Evolutionary conservation across 2,797 vertebrate species (phyloP), one percentile per base, ranked within the genome.

Genomic region (Sparus aurata): DNA sequence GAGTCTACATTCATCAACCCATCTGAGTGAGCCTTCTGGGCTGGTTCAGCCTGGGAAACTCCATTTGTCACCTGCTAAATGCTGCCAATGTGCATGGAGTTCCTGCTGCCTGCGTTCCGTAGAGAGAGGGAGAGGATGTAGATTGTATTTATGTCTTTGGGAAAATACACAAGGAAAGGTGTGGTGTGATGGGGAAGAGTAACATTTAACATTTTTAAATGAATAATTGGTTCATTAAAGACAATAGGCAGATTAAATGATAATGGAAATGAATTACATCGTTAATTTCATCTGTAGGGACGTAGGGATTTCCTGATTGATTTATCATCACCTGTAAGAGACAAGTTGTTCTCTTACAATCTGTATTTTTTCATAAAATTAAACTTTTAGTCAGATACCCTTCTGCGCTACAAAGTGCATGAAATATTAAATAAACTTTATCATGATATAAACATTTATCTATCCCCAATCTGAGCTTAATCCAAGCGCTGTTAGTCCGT

Each of bases 41-140:
- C 85, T 88, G 95, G 82, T 94, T 89, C 95, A 89, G 96, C 96
- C 95, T 95, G 95, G 90, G 84, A 95, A 97, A 96, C 95, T 96
- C 96, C 96, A 97, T 98, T 98, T 98, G 97, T 97, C 96, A 97
- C 95, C 96, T 96, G 97, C 95, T 97, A 97, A 98, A 96, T 95
- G 96, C 95, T 96, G 96, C 96, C 96, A 95, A 89, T 94, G 94
- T 84, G 94, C 93, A 95, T 94, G 94, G 95, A 96, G 87, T 95
- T 94, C 95, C 95, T 93, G 94, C 94, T 91, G 82, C 94, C 94
- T 93, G 47, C 85, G 80, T 86, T 82, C 76, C 88, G 79, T 81
- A 43, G 92, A 95, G 95, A 34, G 34, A 95, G 95, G 94, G 95
- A 95, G 95, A 94, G 93, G 95, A 95, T 96, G 92, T 91, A 73